Evolutionary conservation across 2,113 vertebrate species (phyloP).

Genomic region (Nothocercus nigrocapillus): DNA sequence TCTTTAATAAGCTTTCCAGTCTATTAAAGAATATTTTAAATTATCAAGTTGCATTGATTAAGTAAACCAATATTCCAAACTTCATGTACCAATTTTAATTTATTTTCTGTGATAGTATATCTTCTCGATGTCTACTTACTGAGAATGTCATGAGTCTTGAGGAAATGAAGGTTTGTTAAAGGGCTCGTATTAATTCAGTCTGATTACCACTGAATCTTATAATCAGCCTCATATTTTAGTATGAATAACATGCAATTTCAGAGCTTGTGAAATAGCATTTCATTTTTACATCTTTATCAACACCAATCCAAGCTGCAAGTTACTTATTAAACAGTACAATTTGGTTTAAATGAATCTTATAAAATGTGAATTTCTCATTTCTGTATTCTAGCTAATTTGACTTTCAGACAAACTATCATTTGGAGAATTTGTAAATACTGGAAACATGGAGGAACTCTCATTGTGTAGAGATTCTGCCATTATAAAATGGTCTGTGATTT

Average conservation of each 20-base stretch:
- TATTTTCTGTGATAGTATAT: constrained; percentile 30
- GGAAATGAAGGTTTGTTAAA: constrained; percentile 74
- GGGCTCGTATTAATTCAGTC: constrained; percentile 77
- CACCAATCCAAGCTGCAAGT: constrained; percentile 63
- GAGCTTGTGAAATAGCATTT: constrained; percentile 64
- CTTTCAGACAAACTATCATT: constrained; percentile 46
- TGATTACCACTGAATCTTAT: constrained; percentile 77
- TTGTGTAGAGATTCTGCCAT: neutral
- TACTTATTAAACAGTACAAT: constrained; percentile 75
- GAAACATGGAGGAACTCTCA: constrained; percentile 1
- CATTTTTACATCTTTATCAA: constrained; percentile 70
- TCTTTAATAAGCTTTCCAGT: neutral
- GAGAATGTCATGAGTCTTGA: constrained; percentile 54
- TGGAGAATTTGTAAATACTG: constrained; percentile 43
- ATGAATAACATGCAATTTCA: constrained; percentile 75
- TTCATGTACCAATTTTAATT: constrained; percentile 47
- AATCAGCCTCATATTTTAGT: constrained; percentile 78
- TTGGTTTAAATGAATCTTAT: constrained; percentile 65
- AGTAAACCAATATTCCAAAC: constrained; percentile 5
- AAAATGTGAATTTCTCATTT: constrained; percentile 55
- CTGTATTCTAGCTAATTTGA: constrained; percentile 55
- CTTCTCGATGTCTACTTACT: constrained; percentile 57
- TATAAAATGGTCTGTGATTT: neutral
- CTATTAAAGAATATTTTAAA: constrained; percentile 51
- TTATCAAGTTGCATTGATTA: constrained; percentile 55